Evolutionary conservation across 2,888 invertebrate species (phyloP).

Genomic region (Bursaphelenchus okinawaensis): DNA sequence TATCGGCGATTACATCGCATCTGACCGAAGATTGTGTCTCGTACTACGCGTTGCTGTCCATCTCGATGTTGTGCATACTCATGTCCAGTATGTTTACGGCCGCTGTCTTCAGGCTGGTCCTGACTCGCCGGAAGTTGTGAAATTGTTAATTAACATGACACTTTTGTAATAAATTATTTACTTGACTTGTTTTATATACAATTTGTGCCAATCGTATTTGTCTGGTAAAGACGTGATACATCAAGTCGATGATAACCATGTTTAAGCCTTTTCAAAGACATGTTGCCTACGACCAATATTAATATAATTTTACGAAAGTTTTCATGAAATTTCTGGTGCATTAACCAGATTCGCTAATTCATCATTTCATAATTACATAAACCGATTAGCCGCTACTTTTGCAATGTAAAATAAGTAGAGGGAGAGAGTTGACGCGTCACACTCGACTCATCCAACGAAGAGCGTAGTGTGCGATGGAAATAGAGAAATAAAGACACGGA

Average conservation of each 20-base stretch:
- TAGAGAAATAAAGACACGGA: not conserved
- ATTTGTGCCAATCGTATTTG: too few relatives aligned
- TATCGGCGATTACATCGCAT: not conserved
- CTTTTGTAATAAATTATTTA: not conserved
- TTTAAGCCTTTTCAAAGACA: too few relatives aligned
- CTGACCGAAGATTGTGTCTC: not conserved
- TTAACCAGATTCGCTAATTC: too few relatives aligned
- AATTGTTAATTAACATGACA: not conserved
- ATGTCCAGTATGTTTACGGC: not conserved
- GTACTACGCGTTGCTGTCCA: not conserved
- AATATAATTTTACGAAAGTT: too few relatives aligned
- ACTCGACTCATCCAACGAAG: not conserved
- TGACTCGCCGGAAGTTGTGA: not conserved
- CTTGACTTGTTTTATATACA: too few relatives aligned
- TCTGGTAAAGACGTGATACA: too few relatives aligned
- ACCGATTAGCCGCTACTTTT: too few relatives aligned
- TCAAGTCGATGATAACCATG: too few relatives aligned
- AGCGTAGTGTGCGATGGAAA: not conserved
- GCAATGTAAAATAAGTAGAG: not conserved
- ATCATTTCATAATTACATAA: too few relatives aligned
- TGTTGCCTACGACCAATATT: too few relatives aligned
- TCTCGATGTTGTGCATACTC: not conserved
- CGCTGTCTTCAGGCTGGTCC: not conserved
- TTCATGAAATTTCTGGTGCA: too few relatives aligned
- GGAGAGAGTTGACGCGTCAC: not conserved